Evolutionary conservation across 2,797 vertebrate species (phyloP), one percentile per base, ranked within the genome.

Genomic region (Apogon talboti): DNA sequence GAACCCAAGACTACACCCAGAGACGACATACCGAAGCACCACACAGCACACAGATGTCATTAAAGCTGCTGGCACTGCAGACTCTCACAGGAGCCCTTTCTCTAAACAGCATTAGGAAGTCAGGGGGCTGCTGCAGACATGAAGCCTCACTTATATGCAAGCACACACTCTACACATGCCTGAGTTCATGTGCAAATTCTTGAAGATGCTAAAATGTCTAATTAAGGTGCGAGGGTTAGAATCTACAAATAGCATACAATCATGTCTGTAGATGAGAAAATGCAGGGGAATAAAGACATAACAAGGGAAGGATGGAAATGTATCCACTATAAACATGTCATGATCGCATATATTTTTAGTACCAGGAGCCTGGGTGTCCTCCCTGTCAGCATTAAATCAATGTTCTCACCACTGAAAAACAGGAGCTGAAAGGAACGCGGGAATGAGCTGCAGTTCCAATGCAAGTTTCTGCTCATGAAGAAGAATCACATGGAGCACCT

Each of bases 101-200:
- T 71, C 66, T 53, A 43, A 69, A 63, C 64, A 71, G 55, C 73
- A 59, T 52, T 50, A 71, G 47, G 56, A 55, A 62, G 50, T 38
- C 35, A 15, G 37, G 21, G 47, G 43, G 59, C 50, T 52, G 35
- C 61, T 6, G 4, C 5, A 8, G 15, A 57, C 59, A 5, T 1
- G 24, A 10, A 11, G 8, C 30, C 42, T 33, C 55, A 18, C 53
- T 56, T 11, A 19, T 4, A 67, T 11, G 19, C 43, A 35, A 47
- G 24, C 54, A 33, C 42, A 42, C 15, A 9, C 42, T 14, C 50
- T 13, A 42, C 48, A 66, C 52, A 53, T n/a, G 37, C 40, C 60
- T 1, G 0, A 28, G 48, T 62, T 47, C 42, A 40, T 15, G 12
- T 10, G 21, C 3, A 40, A 38, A 41, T 10, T 12, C 21, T 12